Base-by-base conservation (phyloP, 1,140 invertebrate species). In the Lordiphosa collinella region DNA sequence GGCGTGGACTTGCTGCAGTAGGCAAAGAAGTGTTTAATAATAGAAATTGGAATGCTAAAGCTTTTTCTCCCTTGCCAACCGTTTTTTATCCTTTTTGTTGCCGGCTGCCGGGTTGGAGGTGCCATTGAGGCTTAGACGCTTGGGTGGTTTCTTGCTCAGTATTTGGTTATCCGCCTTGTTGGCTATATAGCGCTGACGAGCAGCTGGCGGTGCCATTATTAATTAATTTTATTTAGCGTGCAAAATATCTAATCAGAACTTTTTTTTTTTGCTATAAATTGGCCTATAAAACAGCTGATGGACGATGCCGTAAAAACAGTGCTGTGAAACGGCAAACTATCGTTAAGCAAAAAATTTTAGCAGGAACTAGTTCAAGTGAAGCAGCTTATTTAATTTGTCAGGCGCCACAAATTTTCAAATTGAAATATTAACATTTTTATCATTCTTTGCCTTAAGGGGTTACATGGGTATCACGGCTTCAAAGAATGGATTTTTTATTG, bases 121-220 rank as follows among this genome's bases (percentile, higher is more conserved):
- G 5, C 63, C 65, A 54, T 82, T 86, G 8, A 64, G 36, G 5
- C 64, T 47, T 14, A 57, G n/a, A 14, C 78, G 66, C 25, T 85
- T 88, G 8, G 79, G 79, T 12, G 82, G 86, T 16, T 87, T 88
- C 46, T 88, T 88, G 3, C 66, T 65, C 1, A 78, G 52, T 36
- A 80, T 67, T 50, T 82, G 76, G 41, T 80, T 88, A 46, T 88
- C 87, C 16, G 80, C 70, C 61, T 88, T 88, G 50, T 88, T 88
- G 50, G 84, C 84, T 68, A 87, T 88, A 12, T 88, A 88, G 14
- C 87, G 79, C 44, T 72, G 75, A 14, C 87, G 49, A 46, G 84
- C 82, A 29, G 86, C 66, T 40, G 86, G 86, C 44, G 87, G 87
- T 53, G 87, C 75, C 87, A 88, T 80, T 32, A 60, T 14, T 12